phyloP scores from a whole-genome alignment of 2,888 invertebrate genomes.

The Trichacis sp. region DNA sequence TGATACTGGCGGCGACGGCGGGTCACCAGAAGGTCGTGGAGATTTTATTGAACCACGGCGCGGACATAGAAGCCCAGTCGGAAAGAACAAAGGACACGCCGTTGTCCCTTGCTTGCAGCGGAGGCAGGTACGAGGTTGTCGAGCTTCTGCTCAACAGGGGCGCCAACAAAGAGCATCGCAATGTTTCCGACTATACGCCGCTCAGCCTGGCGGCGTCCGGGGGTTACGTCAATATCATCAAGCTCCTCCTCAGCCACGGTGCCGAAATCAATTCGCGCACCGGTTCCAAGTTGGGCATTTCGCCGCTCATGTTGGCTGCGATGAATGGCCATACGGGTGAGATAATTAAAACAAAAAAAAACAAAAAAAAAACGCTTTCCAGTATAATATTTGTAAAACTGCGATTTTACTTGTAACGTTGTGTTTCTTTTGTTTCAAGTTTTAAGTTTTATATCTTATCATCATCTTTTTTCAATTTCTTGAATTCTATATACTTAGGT shows the following conservation, averaged over 20 bases:
- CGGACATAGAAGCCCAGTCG: conserved; percentile 96
- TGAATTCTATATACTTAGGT: no score
- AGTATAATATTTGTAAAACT: no score
- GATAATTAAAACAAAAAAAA: conserved; percentile 1
- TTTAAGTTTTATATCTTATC: no score
- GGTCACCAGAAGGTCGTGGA: conserved; percentile 94
- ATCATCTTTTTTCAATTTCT: no score
- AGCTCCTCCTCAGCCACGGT: conserved; percentile 90
- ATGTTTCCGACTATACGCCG: conserved; percentile 99
- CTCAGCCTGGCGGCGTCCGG: conserved; percentile 98
- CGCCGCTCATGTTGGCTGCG: conserved; percentile 98
- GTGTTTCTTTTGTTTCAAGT: no score
- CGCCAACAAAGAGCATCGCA: conserved; percentile 97
- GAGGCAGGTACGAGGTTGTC: conserved; percentile 96
- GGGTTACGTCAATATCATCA: conserved; percentile 98
- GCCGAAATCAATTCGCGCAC: conserved; percentile 99
- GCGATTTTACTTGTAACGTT: background rate
- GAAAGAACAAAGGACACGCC: conserved; percentile 99
- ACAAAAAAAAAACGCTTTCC: no score
- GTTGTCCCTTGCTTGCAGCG: conserved; percentile 95
- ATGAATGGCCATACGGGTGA: conserved; percentile 94
- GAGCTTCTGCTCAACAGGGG: conserved; percentile 88
- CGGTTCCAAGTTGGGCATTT: conserved; percentile 97
- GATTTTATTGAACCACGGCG: conserved; percentile 87
- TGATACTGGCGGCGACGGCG: conserved; percentile 97